Base-by-base conservation (phyloP, 2,113 vertebrate genomes). In the Ranitomeya imitator region DNA sequence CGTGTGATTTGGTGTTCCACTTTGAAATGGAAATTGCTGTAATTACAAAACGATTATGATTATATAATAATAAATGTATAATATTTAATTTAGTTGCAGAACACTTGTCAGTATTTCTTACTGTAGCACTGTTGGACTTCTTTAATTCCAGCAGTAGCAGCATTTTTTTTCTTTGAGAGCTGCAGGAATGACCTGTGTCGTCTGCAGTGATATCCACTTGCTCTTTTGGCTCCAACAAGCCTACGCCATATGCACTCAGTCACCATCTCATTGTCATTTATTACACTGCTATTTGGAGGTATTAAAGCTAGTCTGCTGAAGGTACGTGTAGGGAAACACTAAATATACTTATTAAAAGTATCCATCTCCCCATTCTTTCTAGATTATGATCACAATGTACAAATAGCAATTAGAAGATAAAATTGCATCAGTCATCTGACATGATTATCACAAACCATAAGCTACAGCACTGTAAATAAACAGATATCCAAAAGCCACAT, bases 191-290 rank as follows among this genome's bases (percentile, higher is more conserved):
- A 31, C 52, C 52, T 21, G 67, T 19, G 57, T 23, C 63, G 7
- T 59, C 84, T 86, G 71, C 71, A 76, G 84, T 76, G 54, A 45
- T 74, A 85, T 83, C 67, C 14, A 16, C 83, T 85, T 85, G 83
- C 83, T 73, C 52, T 85, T 74, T 85, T 73, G 83, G 83, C 83
- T 85, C 67, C 67, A 26, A 71, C 54, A 73, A 63, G 51, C 67
- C 61, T 83, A 83, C 54, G 61, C 85, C 73, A 86, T 79, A 65
- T 79, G 85, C 85, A 67, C 55, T 1, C 4, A 21, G 59, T 16
- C 57, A 78, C 52, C 78, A 63, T 86, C 85, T 57, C 19, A 86
- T 79, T 82, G 78, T 83, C 37, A 73, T 52, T 73, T 52, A n/a
- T 54, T 87, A 73, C 26, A 79, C 23, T n/a, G 61, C 26, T 85